Evolutionary conservation across 2,113 vertebrate genomes (phyloP), one percentile per base, ranked within the genome.

Genomic region (Esox niger): DNA sequence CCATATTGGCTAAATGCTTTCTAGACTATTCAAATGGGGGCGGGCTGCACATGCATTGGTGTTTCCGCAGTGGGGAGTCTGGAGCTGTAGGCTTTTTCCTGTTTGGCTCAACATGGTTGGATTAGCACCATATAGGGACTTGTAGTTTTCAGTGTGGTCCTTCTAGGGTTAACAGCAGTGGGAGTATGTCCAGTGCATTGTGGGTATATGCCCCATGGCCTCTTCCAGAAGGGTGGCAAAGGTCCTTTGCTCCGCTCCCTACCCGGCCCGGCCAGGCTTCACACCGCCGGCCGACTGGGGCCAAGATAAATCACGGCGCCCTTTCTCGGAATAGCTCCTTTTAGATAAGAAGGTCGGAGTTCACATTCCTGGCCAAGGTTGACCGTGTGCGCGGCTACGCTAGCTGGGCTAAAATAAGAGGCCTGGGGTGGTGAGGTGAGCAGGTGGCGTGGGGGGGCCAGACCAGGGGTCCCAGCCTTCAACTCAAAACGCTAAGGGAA

Each of bases 311-410:
- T 85, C 86, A 81, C 75, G 35, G 70, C n/a, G 20, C 71, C 79
- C 75, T 75, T 80, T 70, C 81, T 88, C 84, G 79, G 85, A 90
- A 90, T 86, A 88, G 83, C 85, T 82, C 75, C 74, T 82, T 86
- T 85, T 84, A 88, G 88, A 87, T 87, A 86, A 85, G 80, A 84
- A 86, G 88, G 89, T 87, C 83, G 85, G 38, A 74, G 89, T 88
- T 88, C 73, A 79, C 89, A 90, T 90, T 90, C 87, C 83, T 88
- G 88, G 72, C 84, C 84, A 89, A 89, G 87, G 85, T 84, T 84
- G 84, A 82, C 77, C 73, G 79, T 86, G 75, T 86, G 81, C 17
- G 17, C 5, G 13, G 38, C 38, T 43, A 43, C 13, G 38, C 38
- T 43, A 43, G 38, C 72, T 1, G 79, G 84, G 87, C 90, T 91